Evolutionary conservation across 2,888 invertebrate species (phyloP).

Genomic region (Achlya flavicornis): DNA sequence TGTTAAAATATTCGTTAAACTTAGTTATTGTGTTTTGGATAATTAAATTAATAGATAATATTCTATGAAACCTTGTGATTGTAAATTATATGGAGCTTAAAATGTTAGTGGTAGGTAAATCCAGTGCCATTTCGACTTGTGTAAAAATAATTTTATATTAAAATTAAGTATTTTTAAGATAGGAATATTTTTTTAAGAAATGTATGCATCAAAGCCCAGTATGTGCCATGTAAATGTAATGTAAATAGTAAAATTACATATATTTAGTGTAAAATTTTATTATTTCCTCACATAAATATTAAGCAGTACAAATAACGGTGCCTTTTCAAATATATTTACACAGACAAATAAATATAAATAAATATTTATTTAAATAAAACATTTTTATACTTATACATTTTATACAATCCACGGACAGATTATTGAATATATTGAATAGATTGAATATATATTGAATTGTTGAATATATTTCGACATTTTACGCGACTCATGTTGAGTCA

Average conservation of each 20-base stretch:
- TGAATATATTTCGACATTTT: conserved; percentile 63
- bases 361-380: conserved; percentile 36
- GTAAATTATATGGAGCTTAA: conserved; percentile 34
- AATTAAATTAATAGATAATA: conserved; percentile 5
- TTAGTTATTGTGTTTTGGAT: background rate
- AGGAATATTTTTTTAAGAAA: conserved; percentile 23
- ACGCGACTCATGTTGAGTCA: conserved; percentile 76
- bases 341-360: conserved; percentile 23
- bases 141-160: conserved; percentile 38
- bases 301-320: conserved; percentile 62
- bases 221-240: conserved; percentile 77
- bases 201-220: conserved; percentile 58
- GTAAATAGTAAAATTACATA: conserved; percentile 39
- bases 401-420: conserved; percentile 35
- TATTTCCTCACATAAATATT: conserved; percentile 26
- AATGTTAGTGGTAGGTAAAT: conserved; percentile 23
- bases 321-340: conserved; percentile 46
- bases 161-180: conserved; percentile 14
- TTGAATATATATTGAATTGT: conserved; percentile 44
- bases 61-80: conserved; percentile 21
- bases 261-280: conserved; percentile 22
- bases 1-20: background rate
- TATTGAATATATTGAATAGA: too few species aligned
- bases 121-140: conserved; percentile 62
- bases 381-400: conserved; percentile 23